phyloP scores from a whole-genome alignment of 2,888 invertebrate species.

The Prosapia bicincta region DNA sequence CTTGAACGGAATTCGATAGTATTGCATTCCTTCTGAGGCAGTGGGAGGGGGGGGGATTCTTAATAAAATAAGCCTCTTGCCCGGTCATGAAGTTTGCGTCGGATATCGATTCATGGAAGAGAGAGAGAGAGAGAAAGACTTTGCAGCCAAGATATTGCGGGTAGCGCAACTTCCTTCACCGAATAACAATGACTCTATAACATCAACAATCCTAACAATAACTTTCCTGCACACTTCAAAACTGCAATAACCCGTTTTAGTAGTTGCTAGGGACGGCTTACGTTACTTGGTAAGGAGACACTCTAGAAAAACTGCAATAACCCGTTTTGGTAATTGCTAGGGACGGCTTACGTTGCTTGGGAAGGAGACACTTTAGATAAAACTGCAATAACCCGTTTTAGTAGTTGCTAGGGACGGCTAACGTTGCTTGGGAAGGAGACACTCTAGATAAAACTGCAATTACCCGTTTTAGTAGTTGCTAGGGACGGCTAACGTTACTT shows the following conservation, averaged over 20 bases:
- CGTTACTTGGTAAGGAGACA: no score
- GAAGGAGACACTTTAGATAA: no score
- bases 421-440: no score
- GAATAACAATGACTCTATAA: not conserved
- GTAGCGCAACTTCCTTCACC: not conserved
- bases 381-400: no score
- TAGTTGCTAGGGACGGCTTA: not conserved
- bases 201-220: not conserved
- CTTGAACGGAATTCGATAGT: not conserved
- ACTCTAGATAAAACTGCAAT: no score
- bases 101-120: not conserved
- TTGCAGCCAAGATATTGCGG: not conserved
- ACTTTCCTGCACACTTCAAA: not conserved
- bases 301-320: no score
- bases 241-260: not conserved
- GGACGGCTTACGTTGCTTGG: no score
- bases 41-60: not conserved
- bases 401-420: no score
- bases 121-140: not conserved
- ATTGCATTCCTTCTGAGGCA: not conserved
- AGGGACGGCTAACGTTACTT: no score
- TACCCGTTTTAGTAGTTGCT: no score
- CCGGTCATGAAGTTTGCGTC: not conserved
- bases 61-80: not conserved
- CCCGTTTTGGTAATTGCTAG: no score